phyloP scores from a whole-genome alignment of 1,140 invertebrate genomes.

The Paraescarpia echinospica region DNA sequence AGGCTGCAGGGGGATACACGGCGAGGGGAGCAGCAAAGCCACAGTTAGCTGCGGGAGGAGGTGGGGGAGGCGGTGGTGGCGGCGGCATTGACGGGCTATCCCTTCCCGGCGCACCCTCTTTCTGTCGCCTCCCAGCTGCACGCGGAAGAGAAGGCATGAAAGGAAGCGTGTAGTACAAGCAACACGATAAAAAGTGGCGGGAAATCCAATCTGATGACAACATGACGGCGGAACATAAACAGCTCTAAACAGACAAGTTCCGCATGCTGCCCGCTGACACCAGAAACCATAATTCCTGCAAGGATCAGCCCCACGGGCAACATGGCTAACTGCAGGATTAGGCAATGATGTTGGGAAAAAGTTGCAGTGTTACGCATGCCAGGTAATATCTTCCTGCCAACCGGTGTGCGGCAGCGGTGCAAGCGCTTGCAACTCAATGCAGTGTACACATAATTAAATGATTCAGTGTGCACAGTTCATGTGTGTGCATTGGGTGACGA shows the following conservation, averaged over 20 bases:
- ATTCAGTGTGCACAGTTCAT: background rate
- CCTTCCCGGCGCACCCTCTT: background rate
- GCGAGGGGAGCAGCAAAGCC: background rate
- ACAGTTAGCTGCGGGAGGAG: background rate
- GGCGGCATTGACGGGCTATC: background rate
- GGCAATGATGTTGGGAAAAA: background rate
- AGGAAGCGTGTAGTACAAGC: slow-evolving; percentile 3
- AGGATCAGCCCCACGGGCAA: too few relatives aligned
- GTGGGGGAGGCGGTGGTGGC: too few relatives aligned
- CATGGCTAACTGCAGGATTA: too few relatives aligned
- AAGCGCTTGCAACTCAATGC: background rate
- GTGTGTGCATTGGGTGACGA: background rate
- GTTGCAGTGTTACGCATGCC: background rate
- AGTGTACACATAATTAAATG: background rate
- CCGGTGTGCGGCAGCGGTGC: background rate
- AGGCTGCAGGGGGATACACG: background rate
- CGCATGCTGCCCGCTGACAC: background rate
- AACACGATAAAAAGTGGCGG: background rate
- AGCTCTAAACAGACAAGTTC: background rate
- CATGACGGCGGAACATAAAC: background rate
- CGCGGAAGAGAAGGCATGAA: background rate
- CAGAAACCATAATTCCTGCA: background rate
- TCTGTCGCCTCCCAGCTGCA: background rate
- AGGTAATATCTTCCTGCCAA: background rate
- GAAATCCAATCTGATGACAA: background rate